Evolutionary conservation across 2,888 invertebrate genomes (phyloP).

Genomic region (Mesochorus sp.): DNA sequence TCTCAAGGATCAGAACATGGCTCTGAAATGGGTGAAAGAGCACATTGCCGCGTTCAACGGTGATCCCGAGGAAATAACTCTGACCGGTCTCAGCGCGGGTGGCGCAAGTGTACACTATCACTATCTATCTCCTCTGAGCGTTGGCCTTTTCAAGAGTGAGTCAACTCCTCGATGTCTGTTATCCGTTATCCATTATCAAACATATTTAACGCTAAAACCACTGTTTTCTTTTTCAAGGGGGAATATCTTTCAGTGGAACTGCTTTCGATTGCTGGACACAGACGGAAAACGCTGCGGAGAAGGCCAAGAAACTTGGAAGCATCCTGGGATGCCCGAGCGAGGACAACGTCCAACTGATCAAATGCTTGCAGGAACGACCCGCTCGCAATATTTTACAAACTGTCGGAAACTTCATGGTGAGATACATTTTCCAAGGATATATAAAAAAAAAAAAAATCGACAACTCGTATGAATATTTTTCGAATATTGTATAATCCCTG

Average conservation of each 20-base stretch:
- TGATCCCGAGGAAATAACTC: constrained; percentile 87
- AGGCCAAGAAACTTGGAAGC: constrained; percentile 85
- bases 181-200: no score
- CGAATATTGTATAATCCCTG: no score
- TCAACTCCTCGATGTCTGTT: no score
- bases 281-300: constrained; percentile 82
- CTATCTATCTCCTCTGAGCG: constrained; percentile 86
- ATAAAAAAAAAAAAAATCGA: no score
- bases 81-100: constrained; percentile 89
- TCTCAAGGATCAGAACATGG: constrained; percentile 88
- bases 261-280: constrained; percentile 84
- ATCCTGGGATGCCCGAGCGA: constrained; percentile 86
- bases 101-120: constrained; percentile 90
- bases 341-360: constrained; percentile 84
- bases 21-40: constrained; percentile 87
- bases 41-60: constrained; percentile 89
- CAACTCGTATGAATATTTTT: no score
- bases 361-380: constrained; percentile 86
- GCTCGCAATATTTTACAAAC: constrained; percentile 85
- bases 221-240: constrained; percentile 77
- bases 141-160: constrained; percentile 82
- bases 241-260: constrained; percentile 88
- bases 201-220: background rate
- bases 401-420: constrained; percentile 85
- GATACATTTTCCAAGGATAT: background rate